Percentiles rank a stretch among this genome's conserved stretches.
phyloP scores from a whole-genome alignment of 1,140 invertebrate species.

The Anadara kagoshimensis region DNA sequence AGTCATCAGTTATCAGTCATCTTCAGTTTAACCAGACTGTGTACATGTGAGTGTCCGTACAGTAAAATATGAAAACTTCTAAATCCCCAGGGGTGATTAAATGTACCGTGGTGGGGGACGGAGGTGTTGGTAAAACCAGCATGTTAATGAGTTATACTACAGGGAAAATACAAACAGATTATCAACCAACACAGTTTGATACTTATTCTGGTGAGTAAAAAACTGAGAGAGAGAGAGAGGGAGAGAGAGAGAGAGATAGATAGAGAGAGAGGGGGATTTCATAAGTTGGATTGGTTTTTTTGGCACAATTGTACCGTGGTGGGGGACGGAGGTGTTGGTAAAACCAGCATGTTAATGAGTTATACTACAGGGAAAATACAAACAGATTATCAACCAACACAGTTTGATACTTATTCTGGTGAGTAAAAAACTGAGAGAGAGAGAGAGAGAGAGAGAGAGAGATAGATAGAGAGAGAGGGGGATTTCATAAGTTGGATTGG shows the following conservation, averaged over 20 bases:
- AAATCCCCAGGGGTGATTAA: conserved; percentile 36
- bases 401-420: conserved; percentile 65
- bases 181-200: conserved; percentile 69
- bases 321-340: conserved; percentile 65
- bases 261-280: too few species aligned
- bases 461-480: too few species aligned
- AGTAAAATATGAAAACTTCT: conserved; percentile 3
- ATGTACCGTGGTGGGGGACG: conserved; percentile 67
- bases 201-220: conserved; percentile 51
- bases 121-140: conserved; percentile 64
- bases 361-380: conserved; percentile 67
- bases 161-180: conserved; percentile 62
- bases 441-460: too few species aligned
- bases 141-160: conserved; percentile 67
- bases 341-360: conserved; percentile 65
- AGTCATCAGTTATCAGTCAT: too few species aligned
- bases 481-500: too few species aligned
- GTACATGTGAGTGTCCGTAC: too few species aligned
- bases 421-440: too few species aligned
- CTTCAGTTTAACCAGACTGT: too few species aligned
- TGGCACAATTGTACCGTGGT: conserved; percentile 68
- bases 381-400: conserved; percentile 65
- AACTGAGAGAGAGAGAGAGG: too few species aligned
- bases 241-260: too few species aligned
- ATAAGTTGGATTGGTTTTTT: too few species aligned